Base-by-base conservation (phyloP, 2,888 invertebrate genomes). In the Bellardia bayeri region DNA sequence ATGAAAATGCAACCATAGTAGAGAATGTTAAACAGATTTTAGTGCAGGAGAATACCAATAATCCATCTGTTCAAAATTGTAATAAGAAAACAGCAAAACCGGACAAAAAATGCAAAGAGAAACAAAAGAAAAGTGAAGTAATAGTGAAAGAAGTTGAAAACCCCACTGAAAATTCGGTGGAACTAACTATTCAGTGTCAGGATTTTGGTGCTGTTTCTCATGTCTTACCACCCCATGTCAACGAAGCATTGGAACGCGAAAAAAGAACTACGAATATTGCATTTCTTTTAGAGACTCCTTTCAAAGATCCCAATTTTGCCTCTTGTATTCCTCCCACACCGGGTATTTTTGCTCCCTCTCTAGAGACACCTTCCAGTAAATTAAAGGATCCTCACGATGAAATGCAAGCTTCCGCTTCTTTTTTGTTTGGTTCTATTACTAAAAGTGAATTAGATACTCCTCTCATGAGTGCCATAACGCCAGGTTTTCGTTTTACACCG, bases 371-470 rank as follows among this genome's bases (percentile, higher is more conserved):
- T 2, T 82, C 89, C 6, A 82, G 90, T 54, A 90, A 91, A 49
- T 51, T 84, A 11, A 89, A 84, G 6, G 89, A 91, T 13, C 23
- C 69, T 0, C 74, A 87, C 6, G 74, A 79, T 23, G 89, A 89
- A 14, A 76, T 90, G 72, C 49, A 91, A 69, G 90, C 90, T 16
- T 89, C 91, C 5, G 45, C 90, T 4, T 90, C 91, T 4, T 91
- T 90, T 45, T 87, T 91, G 0, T 91, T 91, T 63, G 90, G 92
- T 8, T 93, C 93, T 16, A 89, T 95, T 82, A 94, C 95, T n/a
- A 95, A 95, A 92, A 94, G 94, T 90, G 95, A 94, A 87, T 94
- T 95, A 87, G 94, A 95, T 4, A 95, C 95, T 1, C 95, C 95
- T 8, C 93, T 94, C 85, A 94, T 95, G 61, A 91, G 89, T 91